These are phyloP conservation scores for Thereuonema tuberculata DNA, from an alignment of 1,140 invertebrate genomes.

Conservation along the genomic window DNA sequence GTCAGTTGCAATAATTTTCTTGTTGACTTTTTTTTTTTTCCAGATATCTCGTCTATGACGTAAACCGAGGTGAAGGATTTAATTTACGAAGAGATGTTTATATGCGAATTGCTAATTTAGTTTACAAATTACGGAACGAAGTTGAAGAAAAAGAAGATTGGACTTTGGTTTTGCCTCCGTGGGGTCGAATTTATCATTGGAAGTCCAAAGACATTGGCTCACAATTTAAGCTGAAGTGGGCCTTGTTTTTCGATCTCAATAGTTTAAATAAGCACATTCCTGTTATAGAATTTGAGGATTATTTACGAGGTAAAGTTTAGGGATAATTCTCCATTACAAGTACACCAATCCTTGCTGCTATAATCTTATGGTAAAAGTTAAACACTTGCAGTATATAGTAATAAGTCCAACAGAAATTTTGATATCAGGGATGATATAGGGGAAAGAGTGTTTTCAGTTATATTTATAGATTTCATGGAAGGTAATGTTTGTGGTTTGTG, in stretches of 20 bases:
- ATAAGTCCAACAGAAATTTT: background rate
- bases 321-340: background rate
- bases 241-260: slow-evolving; percentile 67
- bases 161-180: slow-evolving; percentile 65
- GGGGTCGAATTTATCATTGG: slow-evolving; percentile 84
- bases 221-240: slow-evolving; percentile 53
- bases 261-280: slow-evolving; percentile 65
- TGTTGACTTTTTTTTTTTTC: slow-evolving; percentile 15
- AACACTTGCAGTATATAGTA: background rate
- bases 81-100: slow-evolving; percentile 93
- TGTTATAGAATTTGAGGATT: slow-evolving; percentile 75
- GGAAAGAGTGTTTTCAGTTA: background rate
- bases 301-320: slow-evolving; percentile 46
- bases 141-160: slow-evolving; percentile 35
- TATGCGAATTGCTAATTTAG: slow-evolving; percentile 71
- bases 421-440: background rate
- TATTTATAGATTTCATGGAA: background rate
- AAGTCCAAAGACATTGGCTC: slow-evolving; percentile 38
- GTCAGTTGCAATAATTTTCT: too few relatives aligned
- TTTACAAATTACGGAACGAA: slow-evolving; percentile 41
- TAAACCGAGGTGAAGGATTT: slow-evolving; percentile 90
- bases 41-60: slow-evolving; percentile 74
- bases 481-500: background rate
- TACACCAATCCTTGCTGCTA: background rate
- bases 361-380: background rate